A percentile compares a stretch with the other conserved stretches of the same genome.
These are phyloP conservation scores for Acleris emargana DNA, from an alignment of 2,888 invertebrate genomes.

Conservation along the genomic window DNA sequence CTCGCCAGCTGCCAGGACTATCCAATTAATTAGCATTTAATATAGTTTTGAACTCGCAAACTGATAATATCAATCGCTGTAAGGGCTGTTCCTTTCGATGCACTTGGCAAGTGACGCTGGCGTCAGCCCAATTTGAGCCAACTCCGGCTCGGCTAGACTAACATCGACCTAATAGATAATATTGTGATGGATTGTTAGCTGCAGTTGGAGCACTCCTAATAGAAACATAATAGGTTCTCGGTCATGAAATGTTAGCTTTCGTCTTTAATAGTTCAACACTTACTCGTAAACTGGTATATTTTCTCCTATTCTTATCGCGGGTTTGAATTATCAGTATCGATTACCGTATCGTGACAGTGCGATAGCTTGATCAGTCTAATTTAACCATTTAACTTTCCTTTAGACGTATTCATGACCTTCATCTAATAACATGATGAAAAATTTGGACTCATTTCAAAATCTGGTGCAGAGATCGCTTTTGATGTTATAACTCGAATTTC, in stretches of 20 bases:
- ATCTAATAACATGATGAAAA: background rate
- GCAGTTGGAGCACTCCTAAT: constrained; percentile 47
- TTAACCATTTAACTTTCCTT: constrained; percentile 24
- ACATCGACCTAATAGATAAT: constrained; percentile 44
- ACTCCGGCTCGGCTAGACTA: constrained; percentile 54
- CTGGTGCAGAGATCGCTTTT: no score
- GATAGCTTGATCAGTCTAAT: constrained; percentile 53
- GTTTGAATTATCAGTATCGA: constrained; percentile 65
- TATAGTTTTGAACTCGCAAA: constrained; percentile 46
- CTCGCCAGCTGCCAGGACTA: constrained; percentile 41
- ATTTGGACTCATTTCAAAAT: background rate
- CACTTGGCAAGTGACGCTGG: constrained; percentile 68
- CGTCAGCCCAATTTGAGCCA: constrained; percentile 66
- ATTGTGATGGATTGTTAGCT: constrained; percentile 54
- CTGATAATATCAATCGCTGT: constrained; percentile 56
- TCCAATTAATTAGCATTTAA: constrained; percentile 31
- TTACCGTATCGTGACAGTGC: constrained; percentile 64
- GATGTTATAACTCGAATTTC: no score
- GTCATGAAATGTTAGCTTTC: constrained; percentile 40
- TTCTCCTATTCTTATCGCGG: constrained; percentile 51
- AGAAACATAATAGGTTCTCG: constrained; percentile 47
- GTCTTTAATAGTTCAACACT: constrained; percentile 17
- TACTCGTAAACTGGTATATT: background rate
- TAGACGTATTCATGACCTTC: background rate
- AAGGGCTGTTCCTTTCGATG: constrained; percentile 63